phyloP scores from a whole-genome alignment of 2,888 invertebrate species.

The Sepiola atlantica region DNA sequence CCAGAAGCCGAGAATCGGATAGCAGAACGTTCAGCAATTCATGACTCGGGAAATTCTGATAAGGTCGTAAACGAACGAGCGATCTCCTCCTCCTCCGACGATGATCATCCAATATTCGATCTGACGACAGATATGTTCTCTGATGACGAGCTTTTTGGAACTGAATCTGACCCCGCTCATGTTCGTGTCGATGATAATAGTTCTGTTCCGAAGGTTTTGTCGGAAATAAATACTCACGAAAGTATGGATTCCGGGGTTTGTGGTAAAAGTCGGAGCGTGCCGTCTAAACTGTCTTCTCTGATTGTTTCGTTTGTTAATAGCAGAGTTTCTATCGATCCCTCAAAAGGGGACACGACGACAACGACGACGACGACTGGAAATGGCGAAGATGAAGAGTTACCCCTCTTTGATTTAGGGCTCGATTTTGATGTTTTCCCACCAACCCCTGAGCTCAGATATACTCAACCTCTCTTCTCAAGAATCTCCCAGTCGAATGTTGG shows the following conservation, averaged over 20 bases:
- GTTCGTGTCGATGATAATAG: not conserved
- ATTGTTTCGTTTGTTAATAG: not conserved
- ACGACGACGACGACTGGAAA: too few species aligned
- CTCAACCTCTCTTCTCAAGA: not conserved
- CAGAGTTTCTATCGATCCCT: not conserved
- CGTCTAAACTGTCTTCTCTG: not conserved
- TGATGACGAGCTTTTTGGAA: not conserved
- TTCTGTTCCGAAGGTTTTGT: not conserved
- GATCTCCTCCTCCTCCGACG: not conserved
- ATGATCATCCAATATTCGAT: conserved; percentile 13
- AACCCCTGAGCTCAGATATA: not conserved
- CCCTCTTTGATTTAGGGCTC: conserved; percentile 63
- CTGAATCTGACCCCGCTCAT: not conserved
- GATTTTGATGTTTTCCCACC: not conserved
- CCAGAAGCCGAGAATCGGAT: not conserved
- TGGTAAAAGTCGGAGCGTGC: not conserved
- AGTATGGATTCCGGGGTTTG: not conserved
- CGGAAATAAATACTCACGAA: not conserved
- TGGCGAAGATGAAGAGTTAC: conserved; percentile 53
- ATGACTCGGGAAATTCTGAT: not conserved
- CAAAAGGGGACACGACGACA: conserved; percentile 45
- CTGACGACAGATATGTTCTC: conserved; percentile 34
- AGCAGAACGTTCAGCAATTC: not conserved
- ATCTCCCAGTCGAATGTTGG: not conserved
- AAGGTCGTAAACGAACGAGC: not conserved